Evolutionary conservation across 2,113 vertebrate genomes (phyloP).

Genomic region (Pomatorhinus ruficollis): DNA sequence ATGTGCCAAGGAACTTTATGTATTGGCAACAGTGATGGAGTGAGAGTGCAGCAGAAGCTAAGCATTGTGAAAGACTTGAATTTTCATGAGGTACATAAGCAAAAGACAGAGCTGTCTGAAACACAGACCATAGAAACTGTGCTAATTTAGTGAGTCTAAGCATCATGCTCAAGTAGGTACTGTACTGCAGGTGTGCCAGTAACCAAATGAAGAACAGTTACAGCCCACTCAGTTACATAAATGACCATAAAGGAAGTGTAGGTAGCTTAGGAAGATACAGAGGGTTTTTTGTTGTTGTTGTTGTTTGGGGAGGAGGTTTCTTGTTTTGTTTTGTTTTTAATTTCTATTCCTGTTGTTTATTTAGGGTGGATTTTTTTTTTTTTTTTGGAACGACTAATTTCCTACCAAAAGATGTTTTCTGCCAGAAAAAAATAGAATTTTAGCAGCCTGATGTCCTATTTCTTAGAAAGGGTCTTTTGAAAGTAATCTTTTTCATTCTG

Average conservation of each 20-base stretch:
- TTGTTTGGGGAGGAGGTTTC: not conserved
- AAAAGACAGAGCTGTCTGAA: not conserved
- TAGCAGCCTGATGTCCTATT: not conserved
- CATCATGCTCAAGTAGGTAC: not conserved
- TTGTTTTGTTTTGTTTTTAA: not conserved
- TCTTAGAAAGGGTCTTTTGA: not conserved
- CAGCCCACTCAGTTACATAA: not conserved
- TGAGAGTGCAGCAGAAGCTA: conserved; percentile 52
- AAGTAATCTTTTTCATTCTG: not conserved
- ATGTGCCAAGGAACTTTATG: conserved; percentile 58
- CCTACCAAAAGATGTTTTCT: not conserved
- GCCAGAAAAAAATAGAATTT: not conserved
- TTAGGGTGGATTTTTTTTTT: not conserved
- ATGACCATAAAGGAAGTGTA: not conserved
- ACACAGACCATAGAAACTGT: not conserved
- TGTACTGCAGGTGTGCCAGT: not conserved
- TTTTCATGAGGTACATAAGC: conserved; percentile 43
- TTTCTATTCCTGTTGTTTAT: not conserved
- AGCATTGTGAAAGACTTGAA: conserved; percentile 24
- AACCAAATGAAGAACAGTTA: not conserved
- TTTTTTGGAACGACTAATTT: not conserved
- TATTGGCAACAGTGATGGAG: conserved; percentile 66
- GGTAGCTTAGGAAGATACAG: not conserved
- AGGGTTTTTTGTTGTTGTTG: not conserved
- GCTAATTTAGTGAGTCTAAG: not conserved